These are phyloP conservation scores for Heliothis subflexa DNA, from an alignment of 1,140 invertebrate species.

Conservation along the genomic window DNA sequence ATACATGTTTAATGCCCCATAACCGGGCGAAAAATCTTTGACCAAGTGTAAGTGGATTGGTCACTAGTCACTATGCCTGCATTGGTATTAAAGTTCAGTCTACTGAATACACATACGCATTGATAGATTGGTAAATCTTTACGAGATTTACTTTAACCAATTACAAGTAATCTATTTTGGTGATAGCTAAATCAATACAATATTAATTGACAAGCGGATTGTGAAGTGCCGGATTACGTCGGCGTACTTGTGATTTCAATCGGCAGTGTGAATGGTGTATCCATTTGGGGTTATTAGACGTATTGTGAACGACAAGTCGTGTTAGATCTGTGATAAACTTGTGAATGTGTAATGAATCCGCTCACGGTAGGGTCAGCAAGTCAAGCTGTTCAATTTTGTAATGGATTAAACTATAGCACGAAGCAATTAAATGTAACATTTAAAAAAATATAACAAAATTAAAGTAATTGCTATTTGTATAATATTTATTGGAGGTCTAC, in stretches of 20 bases:
- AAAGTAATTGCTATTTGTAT: too few species aligned
- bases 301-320: conserved; percentile 22
- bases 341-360: conserved; percentile 32
- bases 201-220: background rate
- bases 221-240: background rate
- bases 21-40: too few species aligned
- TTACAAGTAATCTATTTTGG: background rate
- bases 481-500: too few species aligned
- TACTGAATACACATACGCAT: too few species aligned
- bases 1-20: too few species aligned
- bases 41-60: too few species aligned
- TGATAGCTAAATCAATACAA: background rate
- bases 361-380: background rate
- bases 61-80: too few species aligned
- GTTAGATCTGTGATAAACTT: conserved; percentile 29
- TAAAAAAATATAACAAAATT: too few species aligned
- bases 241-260: background rate
- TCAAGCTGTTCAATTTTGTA: background rate
- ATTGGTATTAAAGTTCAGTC: too few species aligned
- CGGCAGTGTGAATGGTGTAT: background rate
- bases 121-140: too few species aligned
- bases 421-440: too few species aligned
- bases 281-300: conserved; percentile 13
- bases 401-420: background rate
- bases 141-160: too few species aligned